These are phyloP conservation scores for Phlogophora meticulosa DNA, from an alignment of 2,888 invertebrate species.

Conservation along the genomic window DNA sequence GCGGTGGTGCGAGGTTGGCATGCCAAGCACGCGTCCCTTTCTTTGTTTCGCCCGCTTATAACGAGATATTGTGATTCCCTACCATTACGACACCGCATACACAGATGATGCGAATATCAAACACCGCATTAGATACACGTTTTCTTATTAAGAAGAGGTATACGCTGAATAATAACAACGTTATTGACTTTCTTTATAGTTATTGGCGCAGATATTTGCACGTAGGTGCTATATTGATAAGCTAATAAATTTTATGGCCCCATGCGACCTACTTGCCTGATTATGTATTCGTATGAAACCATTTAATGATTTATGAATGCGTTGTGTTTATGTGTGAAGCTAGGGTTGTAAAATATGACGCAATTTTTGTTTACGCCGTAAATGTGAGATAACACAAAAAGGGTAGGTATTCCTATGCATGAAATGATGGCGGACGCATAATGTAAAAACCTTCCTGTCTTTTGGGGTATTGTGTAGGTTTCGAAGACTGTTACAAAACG, in stretches of 20 bases:
- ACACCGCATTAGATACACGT: conserved; percentile 88
- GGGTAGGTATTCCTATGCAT: conserved; percentile 32
- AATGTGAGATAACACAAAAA: conserved; percentile 55
- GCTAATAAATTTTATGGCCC: conserved; percentile 55
- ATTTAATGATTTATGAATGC: conserved; percentile 60
- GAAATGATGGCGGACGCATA: conserved; percentile 34
- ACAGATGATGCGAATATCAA: conserved; percentile 88
- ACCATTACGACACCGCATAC: conserved; percentile 87
- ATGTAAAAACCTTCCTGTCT: conserved; percentile 32
- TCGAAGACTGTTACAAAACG: conserved; percentile 1
- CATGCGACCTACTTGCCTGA: conserved; percentile 47
- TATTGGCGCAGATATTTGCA: conserved; percentile 65
- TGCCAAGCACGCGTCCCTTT: conserved; percentile 85
- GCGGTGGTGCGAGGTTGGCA: conserved; percentile 64
- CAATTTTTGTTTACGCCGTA: conserved; percentile 54
- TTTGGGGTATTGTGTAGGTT: conserved; percentile 30
- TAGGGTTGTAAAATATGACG: conserved; percentile 55
- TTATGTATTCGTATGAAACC: conserved; percentile 45
- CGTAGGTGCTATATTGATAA: conserved; percentile 59
- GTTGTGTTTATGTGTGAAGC: conserved; percentile 55
- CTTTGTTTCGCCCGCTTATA: conserved; percentile 89
- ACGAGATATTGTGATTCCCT: conserved; percentile 90
- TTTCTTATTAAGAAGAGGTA: conserved; percentile 88
- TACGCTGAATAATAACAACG: conserved; percentile 83
- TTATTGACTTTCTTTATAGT: conserved; percentile 73